Evolutionary conservation across 92 coral and sea anemone species (phyloP).

Genomic region (Parazoanthus swiftii): DNA sequence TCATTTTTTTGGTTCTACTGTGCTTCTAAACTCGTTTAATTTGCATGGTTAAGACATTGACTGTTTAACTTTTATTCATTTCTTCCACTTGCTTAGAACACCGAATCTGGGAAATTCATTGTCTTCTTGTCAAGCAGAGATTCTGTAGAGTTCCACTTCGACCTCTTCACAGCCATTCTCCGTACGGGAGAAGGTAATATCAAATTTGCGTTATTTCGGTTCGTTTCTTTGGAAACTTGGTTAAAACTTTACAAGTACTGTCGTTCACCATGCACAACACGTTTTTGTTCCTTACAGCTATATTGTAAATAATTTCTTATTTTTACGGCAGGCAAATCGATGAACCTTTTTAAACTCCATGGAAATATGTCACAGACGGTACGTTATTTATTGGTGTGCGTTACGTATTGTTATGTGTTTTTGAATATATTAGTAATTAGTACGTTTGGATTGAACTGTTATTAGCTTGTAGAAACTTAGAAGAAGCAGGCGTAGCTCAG

Average conservation of each 20-base stretch:
- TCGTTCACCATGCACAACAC: not conserved
- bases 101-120: constrained; percentile 65
- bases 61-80: not conserved
- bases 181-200: constrained; percentile 32
- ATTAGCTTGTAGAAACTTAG: no score
- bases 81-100: constrained; percentile 37
- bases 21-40: not conserved
- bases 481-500: no score
- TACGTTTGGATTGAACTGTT: no score
- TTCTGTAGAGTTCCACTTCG: constrained; percentile 86
- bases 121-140: constrained; percentile 92
- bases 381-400: constrained; percentile 11
- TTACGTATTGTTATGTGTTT: not conserved
- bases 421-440: no score
- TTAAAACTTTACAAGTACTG: not conserved
- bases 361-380: constrained; percentile 95
- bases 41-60: not conserved
- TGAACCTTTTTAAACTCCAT: constrained; percentile 79
- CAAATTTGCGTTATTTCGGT: not conserved
- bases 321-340: constrained; percentile 40
- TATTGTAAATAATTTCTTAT: not conserved
- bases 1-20: not conserved
- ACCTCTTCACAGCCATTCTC: constrained; percentile 49
- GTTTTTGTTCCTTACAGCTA: not conserved
- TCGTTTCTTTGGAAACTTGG: not conserved